Conservation (phyloP, 1,140 invertebrate species). For the Coenobita brevimanus region DNA sequence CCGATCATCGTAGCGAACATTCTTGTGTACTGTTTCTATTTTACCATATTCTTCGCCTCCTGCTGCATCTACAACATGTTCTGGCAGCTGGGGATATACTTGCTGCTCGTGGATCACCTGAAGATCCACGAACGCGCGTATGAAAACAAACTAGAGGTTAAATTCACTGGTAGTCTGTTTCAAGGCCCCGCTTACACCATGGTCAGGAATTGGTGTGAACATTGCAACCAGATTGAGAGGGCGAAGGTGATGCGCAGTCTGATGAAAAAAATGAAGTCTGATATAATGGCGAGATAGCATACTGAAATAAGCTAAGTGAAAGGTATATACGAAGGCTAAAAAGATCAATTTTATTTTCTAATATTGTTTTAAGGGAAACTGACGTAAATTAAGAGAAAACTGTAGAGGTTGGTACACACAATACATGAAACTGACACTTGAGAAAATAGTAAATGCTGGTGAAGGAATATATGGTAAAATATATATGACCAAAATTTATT, state of each 20-base stretch:
- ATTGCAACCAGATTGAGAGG: conserved; percentile 27
- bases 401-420: no score
- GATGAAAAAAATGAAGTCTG: conserved; percentile 45
- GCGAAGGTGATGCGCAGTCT: conserved; percentile 7
- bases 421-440: no score
- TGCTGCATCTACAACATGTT: conserved; percentile 32
- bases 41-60: conserved; percentile 30
- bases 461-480: no score
- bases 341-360: no score
- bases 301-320: no score
- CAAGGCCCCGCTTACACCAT: conserved; percentile 28
- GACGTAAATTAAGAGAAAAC: no score
- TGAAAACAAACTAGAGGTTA: conserved; percentile 10
- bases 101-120: conserved; percentile 27
- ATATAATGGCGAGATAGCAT: conserved; percentile 8
- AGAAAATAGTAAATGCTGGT: no score
- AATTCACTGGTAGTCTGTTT: conserved; percentile 37
- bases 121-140: conserved; percentile 36
- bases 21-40: conserved; percentile 7
- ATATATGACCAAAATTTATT: no score
- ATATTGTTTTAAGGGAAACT: no score
- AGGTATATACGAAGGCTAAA: no score
- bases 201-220: conserved; percentile 38
- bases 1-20: not conserved
- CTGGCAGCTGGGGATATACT: conserved; percentile 11